Base-by-base conservation (phyloP, 30 jellyfish, hydroid and myxozoan species). In the Pelagia noctiluca region DNA sequence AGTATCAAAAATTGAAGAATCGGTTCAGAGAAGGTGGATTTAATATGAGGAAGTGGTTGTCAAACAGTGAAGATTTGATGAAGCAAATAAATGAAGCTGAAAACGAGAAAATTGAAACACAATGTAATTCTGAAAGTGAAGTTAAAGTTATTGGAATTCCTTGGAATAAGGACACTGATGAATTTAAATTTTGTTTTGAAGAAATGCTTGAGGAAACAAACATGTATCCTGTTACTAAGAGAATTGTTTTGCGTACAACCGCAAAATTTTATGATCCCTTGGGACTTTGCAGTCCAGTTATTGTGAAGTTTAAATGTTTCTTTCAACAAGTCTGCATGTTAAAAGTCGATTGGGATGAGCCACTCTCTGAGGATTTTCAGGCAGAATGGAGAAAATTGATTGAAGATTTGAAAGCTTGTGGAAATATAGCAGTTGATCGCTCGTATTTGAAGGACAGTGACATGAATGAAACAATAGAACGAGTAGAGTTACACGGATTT, bases 21-120 rank as follows among this genome's bases (percentile, higher is more conserved):
- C 57, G 82, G 83, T 54, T 37, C 85, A 2, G 5, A 5, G 50
- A 63, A 35, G 82, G 89, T 2, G 82, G 89, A 29, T 54, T 60
- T 37, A 54, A 37, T 16, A 19, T 34, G 30, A 78, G 69, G 35
- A 78, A 63, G 50, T 54, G 69, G 89, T 16, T 35, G 30, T 21
- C 68, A n/a, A 54, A 60, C 25, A 69, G 61, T 24, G 29, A 30
- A 2, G 70, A 54, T 11, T 3, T 54, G 76, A 54, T 50, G 42
- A 29, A 16, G 3, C 42, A 53, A 33, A 78, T 54, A 4, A 35
- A 30, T 5, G 33, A 34, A 78, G 50, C 4, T 2, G 57, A 75
- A 33, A 22, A 29, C 79, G 29, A 71, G 30, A 71, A 3, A 26
- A 24, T 7, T 4, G 10, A 7, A 57, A 50, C 2, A 84, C 8